These are phyloP conservation scores for Copidosoma floridanum DNA, from an alignment of 1,140 invertebrate species.

Conservation along the genomic window DNA sequence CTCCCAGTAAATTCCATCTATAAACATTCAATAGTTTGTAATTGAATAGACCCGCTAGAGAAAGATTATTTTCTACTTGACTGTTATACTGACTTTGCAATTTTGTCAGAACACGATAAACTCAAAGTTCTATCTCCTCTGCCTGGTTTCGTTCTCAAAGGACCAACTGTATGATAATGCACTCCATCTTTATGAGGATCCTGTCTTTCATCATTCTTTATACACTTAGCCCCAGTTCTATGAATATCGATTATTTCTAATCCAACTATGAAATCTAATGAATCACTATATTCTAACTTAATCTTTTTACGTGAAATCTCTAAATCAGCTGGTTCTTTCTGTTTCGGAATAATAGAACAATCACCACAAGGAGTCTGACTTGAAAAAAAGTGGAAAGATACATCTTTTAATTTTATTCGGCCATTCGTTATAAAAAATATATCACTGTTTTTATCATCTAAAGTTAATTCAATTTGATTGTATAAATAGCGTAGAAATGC, in stretches of 20 bases:
- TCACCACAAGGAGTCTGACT: constrained; percentile 92
- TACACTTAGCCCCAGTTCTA: constrained; percentile 87
- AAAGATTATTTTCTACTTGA: background rate
- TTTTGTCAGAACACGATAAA: constrained; percentile 91
- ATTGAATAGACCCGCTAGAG: background rate
- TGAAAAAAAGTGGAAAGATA: constrained; percentile 82
- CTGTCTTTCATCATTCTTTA: constrained; percentile 56
- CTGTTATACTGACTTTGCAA: constrained; percentile 59
- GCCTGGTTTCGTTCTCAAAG: constrained; percentile 87
- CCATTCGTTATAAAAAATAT: constrained; percentile 46
- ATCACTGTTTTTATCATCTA: constrained; percentile 47
- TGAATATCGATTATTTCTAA: constrained; percentile 61
- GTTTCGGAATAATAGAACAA: constrained; percentile 81
- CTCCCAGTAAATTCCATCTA: constrained; percentile 81
- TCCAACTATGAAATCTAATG: constrained; percentile 14
- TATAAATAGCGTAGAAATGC: constrained; percentile 79
- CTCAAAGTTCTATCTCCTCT: constrained; percentile 85
- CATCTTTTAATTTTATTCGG: constrained; percentile 59
- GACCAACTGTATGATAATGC: constrained; percentile 71
- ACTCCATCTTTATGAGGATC: constrained; percentile 60
- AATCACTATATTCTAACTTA: constrained; percentile 33
- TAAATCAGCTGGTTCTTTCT: constrained; percentile 17
- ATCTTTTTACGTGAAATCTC: constrained; percentile 31
- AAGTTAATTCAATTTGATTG: constrained; percentile 59
- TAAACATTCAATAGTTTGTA: constrained; percentile 8